Percentiles rank a stretch among this genome's conserved stretches.
phyloP scores from a whole-genome alignment of 2,888 invertebrate genomes.

The Coelopa pilipes region DNA sequence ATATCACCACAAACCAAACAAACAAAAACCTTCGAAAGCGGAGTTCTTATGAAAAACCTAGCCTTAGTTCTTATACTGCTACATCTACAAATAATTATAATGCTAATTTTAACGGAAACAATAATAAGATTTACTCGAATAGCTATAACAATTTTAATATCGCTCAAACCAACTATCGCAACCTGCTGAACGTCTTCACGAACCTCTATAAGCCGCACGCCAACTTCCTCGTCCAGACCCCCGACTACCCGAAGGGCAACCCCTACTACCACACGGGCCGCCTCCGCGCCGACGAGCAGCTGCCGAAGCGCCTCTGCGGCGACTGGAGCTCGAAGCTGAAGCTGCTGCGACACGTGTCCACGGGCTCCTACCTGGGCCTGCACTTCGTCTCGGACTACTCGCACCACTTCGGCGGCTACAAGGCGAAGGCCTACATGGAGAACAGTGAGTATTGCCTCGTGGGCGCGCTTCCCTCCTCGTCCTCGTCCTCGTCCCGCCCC shows the following conservation, averaged over 20 bases:
- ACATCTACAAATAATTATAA: slow-evolving; percentile 41
- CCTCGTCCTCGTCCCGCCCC: neutral
- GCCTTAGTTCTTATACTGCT: slow-evolving; percentile 43
- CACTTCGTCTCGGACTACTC: slow-evolving; percentile 82
- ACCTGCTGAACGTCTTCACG: slow-evolving; percentile 55
- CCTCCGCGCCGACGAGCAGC: slow-evolving; percentile 41
- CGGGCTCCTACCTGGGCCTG: slow-evolving; percentile 72
- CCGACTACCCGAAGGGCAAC: slow-evolving; percentile 57
- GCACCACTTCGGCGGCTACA: slow-evolving; percentile 79
- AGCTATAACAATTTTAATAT: slow-evolving; percentile 53
- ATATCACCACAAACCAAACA: slow-evolving; percentile 38
- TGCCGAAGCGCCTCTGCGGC: slow-evolving; percentile 75
- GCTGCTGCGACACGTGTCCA: slow-evolving; percentile 75
- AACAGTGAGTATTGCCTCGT: slow-evolving; percentile 72
- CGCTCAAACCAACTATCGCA: slow-evolving; percentile 56
- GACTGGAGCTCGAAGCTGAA: slow-evolving; percentile 85
- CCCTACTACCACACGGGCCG: slow-evolving; percentile 46
- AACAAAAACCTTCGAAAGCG: slow-evolving; percentile 47
- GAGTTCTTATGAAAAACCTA: slow-evolving; percentile 51
- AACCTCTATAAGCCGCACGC: slow-evolving; percentile 55
- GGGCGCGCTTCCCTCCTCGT: neutral
- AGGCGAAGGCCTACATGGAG: slow-evolving; percentile 77
- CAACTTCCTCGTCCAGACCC: slow-evolving; percentile 58
- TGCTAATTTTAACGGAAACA: slow-evolving; percentile 36
- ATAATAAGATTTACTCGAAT: slow-evolving; percentile 46